Percentiles rank a stretch among this genome's conserved stretches.
phyloP scores from a whole-genome alignment of 1,140 invertebrate species.

The Calliopsis andreniformis region DNA sequence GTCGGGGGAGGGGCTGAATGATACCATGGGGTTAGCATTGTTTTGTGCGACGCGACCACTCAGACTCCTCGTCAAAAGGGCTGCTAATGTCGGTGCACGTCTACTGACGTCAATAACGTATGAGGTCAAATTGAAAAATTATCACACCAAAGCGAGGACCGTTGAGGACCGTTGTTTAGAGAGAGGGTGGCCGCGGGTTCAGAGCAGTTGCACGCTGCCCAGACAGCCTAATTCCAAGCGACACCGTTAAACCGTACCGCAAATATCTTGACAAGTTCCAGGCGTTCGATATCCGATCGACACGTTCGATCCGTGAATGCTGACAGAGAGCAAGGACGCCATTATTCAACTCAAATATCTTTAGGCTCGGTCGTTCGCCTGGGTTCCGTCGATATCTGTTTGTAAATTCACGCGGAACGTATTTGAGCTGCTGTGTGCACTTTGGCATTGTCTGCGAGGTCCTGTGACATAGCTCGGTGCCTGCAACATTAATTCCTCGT shows the following conservation, averaged over 20 bases:
- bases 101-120: slow-evolving; percentile 75
- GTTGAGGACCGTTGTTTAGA: slow-evolving; percentile 71
- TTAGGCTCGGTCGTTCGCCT: slow-evolving; percentile 34
- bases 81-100: slow-evolving; percentile 62
- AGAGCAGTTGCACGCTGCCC: slow-evolving; percentile 11
- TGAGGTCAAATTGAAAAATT: slow-evolving; percentile 81
- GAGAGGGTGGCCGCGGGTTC: slow-evolving; percentile 68
- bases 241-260: background rate
- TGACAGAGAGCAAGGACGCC: background rate
- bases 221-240: slow-evolving; percentile 36
- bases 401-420: slow-evolving; percentile 42
- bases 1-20: slow-evolving; percentile 28
- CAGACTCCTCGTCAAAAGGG: slow-evolving; percentile 75
- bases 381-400: slow-evolving; percentile 50
- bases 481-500: slow-evolving; percentile 59
- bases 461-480: slow-evolving; percentile 25
- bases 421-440: slow-evolving; percentile 49
- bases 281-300: background rate
- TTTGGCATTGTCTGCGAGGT: slow-evolving; percentile 14
- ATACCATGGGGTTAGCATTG: slow-evolving; percentile 67
- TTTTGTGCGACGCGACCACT: slow-evolving; percentile 67
- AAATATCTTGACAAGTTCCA: slow-evolving; percentile 7
- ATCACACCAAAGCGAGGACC: slow-evolving; percentile 76
- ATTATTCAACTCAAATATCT: slow-evolving; percentile 13
- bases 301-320: background rate